Base-by-base conservation (phyloP, 2,797 vertebrate species). In the Pitangus sulphuratus region DNA sequence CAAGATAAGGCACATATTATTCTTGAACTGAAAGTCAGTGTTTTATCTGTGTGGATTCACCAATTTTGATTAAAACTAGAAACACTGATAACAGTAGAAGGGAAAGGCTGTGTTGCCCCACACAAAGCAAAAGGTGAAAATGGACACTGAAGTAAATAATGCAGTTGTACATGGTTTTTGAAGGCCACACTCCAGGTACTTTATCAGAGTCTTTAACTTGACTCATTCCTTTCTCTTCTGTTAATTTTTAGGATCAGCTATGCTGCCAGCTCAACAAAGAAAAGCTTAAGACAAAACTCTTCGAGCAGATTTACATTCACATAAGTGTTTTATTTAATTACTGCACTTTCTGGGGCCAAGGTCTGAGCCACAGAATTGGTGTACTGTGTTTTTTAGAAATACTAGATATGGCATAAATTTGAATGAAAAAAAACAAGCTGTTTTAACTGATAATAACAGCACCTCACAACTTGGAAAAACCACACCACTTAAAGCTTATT, bases 131-230 rank as follows among this genome's bases (percentile, higher is more conserved):
- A 79, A 66, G 6, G 15, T 20, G 30, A 81, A 40, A 2, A 3
- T 8, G 47, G 18, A 66, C 42, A 15, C 5, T 54, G 25, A 37
- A 58, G 19, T 68, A 42, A 84, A 44, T 79, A 48, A 44, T 28
- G 20, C 8, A 75, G 11, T 25, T 4, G 0, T 21, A 14, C 0
- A 6, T 3, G 0, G 28, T 78, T 84, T n/a, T 16, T 82, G 40
- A 74, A 37, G 18, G 20, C 33, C 20, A 19, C 6, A 1, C 8
- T 39, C 2, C 39, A 53, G 18, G 4, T 24, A 44, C 12, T 70
- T 93, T 56, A 42, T 40, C 20, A 24, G 0, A 37, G 33, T 39
- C 18, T 71, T 57, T 54, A 37, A 42, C 20, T 44, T 4, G 4
- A 42, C 8, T 68, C 1, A 3, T 64, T 82, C 6, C 2, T 33